Base-by-base conservation (phyloP, 2,888 invertebrate species). In the Cyrtodaria siliqua region DNA sequence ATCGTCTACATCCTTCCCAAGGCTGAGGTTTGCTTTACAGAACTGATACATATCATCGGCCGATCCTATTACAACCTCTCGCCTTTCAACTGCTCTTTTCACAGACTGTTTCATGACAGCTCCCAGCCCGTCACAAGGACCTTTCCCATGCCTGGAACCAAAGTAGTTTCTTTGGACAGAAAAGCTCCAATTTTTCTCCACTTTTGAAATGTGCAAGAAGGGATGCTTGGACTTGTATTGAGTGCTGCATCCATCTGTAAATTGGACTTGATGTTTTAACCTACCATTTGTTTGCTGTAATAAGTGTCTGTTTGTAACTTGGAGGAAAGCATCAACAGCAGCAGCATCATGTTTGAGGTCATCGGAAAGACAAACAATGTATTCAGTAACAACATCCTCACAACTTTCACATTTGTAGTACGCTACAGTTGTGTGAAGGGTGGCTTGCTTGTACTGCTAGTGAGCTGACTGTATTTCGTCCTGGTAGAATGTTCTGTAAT, bases 81-180 rank as follows among this genome's bases (percentile, higher is more conserved):
- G n/a, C 9, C 57, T 42, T 53, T 59, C 56, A 0, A 69, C 61
- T 24, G 26, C 27, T 1, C 9, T 60, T 38, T n/a, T 49, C 16
- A 55, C 61, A 24, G 18, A n/a, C 44, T 61, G 49, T 20, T 70
- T 70, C 1, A 62, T 52, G 20, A 62, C 26, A 2, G 53, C 70
- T 26, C 47, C 38, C 33, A 56, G 16, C 33, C n/a, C n/a, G n/a
- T 70, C 62, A 50, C 70, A 56, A n/a, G 50, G 57, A 23, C 63
- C 42, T 42, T 72, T 72, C 1, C 72, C 66, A 20, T 72, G 72
- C 16, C 72, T 26, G 6, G 53, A 60, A 2, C 72, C 72, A 66
- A 72, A 66, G 29, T 9, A 72, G 16, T 24, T 12, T 12, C 60
- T 1, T 38, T 72, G 57, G 20, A 44, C 26, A 24, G 20, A 4